These are phyloP conservation scores for Cotesia congregata DNA, from an alignment of 2,888 invertebrate species.

Conservation along the genomic window DNA sequence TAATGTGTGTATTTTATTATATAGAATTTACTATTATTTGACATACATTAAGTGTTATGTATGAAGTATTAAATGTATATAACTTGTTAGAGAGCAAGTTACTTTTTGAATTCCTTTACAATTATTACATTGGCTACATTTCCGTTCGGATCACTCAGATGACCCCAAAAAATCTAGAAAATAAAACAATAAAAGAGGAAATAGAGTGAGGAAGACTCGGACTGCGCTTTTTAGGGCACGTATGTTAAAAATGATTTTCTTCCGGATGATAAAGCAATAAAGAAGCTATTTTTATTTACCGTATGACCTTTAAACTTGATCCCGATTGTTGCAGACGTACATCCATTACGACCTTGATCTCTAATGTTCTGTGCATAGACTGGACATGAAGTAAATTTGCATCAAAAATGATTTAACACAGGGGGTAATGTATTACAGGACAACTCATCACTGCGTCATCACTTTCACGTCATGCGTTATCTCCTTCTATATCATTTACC, in stretches of 20 bases:
- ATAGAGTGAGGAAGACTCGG: too few species aligned
- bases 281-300: slow-evolving; percentile 8
- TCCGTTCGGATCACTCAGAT: too few species aligned
- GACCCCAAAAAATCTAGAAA: not conserved
- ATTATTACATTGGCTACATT: too few species aligned
- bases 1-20: too few species aligned
- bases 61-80: too few species aligned
- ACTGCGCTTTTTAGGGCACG: not conserved
- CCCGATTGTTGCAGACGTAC: slow-evolving; percentile 3
- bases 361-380: slow-evolving; percentile 26
- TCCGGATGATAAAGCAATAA: not conserved
- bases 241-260: not conserved
- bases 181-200: not conserved
- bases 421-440: slow-evolving; percentile 18
- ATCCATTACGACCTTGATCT: slow-evolving; percentile 29
- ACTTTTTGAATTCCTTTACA: too few species aligned
- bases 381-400: slow-evolving; percentile 29
- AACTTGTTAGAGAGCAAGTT: too few species aligned
- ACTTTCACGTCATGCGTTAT: slow-evolving; percentile 15
- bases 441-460: slow-evolving; percentile 24
- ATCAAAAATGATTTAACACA: slow-evolving; percentile 3
- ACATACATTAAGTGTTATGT: too few species aligned
- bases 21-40: too few species aligned
- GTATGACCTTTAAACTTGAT: slow-evolving; percentile 15
- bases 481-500: slow-evolving; percentile 5